Base-by-base conservation (phyloP, 2,888 invertebrate species). In the Entomobrya proxima region DNA sequence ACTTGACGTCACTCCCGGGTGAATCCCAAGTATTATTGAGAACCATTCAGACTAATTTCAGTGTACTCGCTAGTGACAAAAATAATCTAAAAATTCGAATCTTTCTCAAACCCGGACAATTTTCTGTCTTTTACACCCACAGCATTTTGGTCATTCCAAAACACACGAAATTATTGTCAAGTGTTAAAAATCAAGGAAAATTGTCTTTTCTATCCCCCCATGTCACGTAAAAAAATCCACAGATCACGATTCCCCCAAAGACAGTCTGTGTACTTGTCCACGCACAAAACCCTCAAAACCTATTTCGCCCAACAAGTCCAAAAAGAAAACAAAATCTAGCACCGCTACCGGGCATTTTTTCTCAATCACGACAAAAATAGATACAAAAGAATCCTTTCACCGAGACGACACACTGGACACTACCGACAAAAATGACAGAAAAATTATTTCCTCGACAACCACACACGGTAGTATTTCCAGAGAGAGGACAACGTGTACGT, bases 1-100 rank as follows among this genome's bases (percentile, higher is more conserved):
- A 89, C 86, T 89, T 89, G 76, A 89, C 89, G 89, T 89, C 89
- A 86, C 87, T 87, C 87, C 89, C 85, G 72, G 88, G 88, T 72
- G 87, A 82, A 86, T 89, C 89, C 89, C 89, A 89, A 81, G 82
- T 30, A 64, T 82, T 82, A 75, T 89, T 89, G 86, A 89, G 89
- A 82, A 89, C 89, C 89, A 89, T 89, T 89, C 89, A 88, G 88
- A 87, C 47, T 35, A 83, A 32, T 88, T 79, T 77, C 21, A 30
- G 37, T 37, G 30, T 21, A 44, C 69, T 52, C 30, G 24, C 35
- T 32, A 32, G 15, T 18, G 47, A 30, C 27, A 64, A 64, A 18
- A 9, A 74, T 47, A 13, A 5, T 13, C 27, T 30, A 30, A 35
- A 52, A 24, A 11, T 55, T 24, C n/a, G n/a, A n/a, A n/a, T n/a